Conservation (phyloP, 2,888 invertebrate genomes). For the Synergus gifuensis region DNA sequence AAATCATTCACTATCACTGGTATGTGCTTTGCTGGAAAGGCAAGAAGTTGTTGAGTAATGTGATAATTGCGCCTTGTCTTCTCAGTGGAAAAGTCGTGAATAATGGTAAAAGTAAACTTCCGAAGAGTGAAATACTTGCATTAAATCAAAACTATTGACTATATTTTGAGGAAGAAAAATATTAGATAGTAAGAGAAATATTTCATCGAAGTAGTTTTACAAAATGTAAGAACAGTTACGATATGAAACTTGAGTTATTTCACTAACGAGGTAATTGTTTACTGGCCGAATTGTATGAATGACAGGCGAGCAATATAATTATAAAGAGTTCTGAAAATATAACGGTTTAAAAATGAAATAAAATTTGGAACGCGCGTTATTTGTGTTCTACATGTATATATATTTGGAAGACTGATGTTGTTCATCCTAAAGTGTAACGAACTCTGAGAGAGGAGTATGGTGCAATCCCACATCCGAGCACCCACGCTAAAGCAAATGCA, state of each 20-base stretch:
- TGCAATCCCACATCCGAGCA: slow-evolving; percentile 47
- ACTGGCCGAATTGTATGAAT: background rate
- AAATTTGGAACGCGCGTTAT: slow-evolving; percentile 1
- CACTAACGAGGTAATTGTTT: background rate
- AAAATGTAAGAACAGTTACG: background rate
- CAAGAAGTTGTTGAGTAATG: background rate
- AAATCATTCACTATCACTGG: background rate
- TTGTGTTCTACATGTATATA: background rate
- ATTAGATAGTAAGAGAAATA: no score
- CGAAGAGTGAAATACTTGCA: background rate
- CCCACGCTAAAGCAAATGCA: slow-evolving; percentile 48
- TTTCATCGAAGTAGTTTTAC: no score
- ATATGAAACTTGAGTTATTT: background rate
- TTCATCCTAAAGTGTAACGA: slow-evolving; percentile 47
- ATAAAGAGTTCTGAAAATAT: background rate
- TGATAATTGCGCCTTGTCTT: background rate
- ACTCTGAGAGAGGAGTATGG: slow-evolving; percentile 49
- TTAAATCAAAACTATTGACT: background rate
- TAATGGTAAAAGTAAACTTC: background rate
- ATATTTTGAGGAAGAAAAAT: no score
- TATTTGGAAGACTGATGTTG: background rate
- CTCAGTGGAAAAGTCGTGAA: background rate
- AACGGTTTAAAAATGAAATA: background rate
- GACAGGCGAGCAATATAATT: background rate
- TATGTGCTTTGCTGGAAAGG: background rate